Base-by-base conservation (phyloP, 2,888 invertebrate species). In the Macaria notata region DNA sequence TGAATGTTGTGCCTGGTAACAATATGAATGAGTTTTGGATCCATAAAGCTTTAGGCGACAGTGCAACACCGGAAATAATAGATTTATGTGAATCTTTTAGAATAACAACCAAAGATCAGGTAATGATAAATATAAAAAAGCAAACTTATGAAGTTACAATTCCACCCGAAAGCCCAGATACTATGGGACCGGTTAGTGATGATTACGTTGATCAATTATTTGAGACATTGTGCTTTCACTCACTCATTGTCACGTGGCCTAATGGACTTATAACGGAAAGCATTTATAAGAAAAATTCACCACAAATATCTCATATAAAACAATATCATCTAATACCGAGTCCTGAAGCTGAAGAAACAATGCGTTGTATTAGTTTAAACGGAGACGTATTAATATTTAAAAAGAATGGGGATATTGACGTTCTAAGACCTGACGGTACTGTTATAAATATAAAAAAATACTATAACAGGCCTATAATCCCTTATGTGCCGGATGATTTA, bases 381-480 rank as follows among this genome's bases (percentile, higher is more conserved):
- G 92, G 90, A 0, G 91, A 91, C 72, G 86, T 90, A 7, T 65
- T 90, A 33, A 71, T 90, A 65, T 91, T 87, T 68, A 83, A 76
- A 71, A 60, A 42, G 8, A 77, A 76, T 4, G 83, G 83, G 4
- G 59, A 75, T 1, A 75, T 91, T 45, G 82, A 87, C 67, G 75
- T 89, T 9, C 62, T 87, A 3, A 75, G 70, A 57, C 81, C 89
- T 29, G 83, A 88, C 68, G 83, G 86, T 45, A 75, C 84, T 9
- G 79, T 66, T 62, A 79, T 87, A 43, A 80, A 75, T 64, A 83
- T 90, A 57, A 78, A 59, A 0, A 85, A 83, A 65, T 88, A 68
- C 64, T 68, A 65, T 56, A 85, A 84, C 69, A 76, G 42, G 66
- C 9, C 69, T 2, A 51, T 75, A 39, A 38, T 60, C 33, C 57